These are phyloP conservation scores for Drosophila santomea DNA, from an alignment of 1,140 invertebrate species.

Conservation along the genomic window DNA sequence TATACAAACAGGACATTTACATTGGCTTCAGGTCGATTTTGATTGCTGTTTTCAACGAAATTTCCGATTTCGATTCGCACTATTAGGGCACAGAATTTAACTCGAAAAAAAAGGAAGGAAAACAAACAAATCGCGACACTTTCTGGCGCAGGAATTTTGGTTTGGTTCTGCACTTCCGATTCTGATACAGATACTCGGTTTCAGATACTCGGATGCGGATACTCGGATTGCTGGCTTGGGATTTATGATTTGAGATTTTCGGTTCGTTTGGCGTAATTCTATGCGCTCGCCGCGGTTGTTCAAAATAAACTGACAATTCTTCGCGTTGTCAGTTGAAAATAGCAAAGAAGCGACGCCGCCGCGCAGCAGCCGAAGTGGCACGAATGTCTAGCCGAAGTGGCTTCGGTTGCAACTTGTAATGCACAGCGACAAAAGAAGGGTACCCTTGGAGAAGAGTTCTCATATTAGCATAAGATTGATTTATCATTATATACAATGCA, in stretches of 20 bases:
- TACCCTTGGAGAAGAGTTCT: too few species aligned
- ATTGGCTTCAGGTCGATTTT: slow-evolving; percentile 2
- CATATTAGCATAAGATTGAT: neutral
- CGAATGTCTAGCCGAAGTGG: slow-evolving; percentile 27
- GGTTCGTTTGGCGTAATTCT: slow-evolving; percentile 59
- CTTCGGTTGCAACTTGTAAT: slow-evolving; percentile 24
- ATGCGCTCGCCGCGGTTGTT: slow-evolving; percentile 73
- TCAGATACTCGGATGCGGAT: neutral
- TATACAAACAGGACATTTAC: slow-evolving; percentile 29
- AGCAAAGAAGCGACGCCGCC: slow-evolving; percentile 47
- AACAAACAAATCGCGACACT: neutral
- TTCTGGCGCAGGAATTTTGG: slow-evolving; percentile 24
- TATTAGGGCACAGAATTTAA: slow-evolving; percentile 12
- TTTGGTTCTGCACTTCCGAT: slow-evolving; percentile 28
- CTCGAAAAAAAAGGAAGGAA: slow-evolving; percentile 26
- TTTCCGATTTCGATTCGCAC: slow-evolving; percentile 17
- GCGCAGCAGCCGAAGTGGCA: slow-evolving; percentile 39
- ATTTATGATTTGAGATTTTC: neutral
- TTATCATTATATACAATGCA: neutral
- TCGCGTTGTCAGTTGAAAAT: slow-evolving; percentile 67
- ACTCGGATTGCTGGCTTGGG: neutral
- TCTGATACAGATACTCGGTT: neutral
- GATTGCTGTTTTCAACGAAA: neutral
- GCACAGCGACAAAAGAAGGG: neutral
- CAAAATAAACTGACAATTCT: slow-evolving; percentile 81